Base-by-base conservation (phyloP, 2,888 invertebrate species). In the Heteromyza rotundicornis region DNA sequence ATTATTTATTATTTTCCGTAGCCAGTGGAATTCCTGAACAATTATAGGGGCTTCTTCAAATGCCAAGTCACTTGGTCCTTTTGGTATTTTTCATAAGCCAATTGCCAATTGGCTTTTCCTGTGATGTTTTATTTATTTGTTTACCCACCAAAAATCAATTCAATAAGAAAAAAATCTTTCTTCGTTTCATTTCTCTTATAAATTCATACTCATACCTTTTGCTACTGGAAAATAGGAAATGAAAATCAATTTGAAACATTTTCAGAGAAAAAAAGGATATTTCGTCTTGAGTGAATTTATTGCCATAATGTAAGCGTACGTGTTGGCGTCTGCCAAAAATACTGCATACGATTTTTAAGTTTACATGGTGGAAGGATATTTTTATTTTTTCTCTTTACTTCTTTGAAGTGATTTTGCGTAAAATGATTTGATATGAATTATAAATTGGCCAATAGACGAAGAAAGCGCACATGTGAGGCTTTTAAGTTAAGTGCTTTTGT, bases 261-360 rank as follows among this genome's bases (percentile, higher is more conserved):
- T n/a, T n/a, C n/a, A n/a, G 19, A 66, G 61, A 59, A 64, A 65
- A 63, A 65, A 64, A 54, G 64, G 65, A 67, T 67, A 64, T 65
- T 74, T 66, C 70, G 71, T 65, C 75, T 70, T 75, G 72, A 69
- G 71, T 69, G 72, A 79, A 79, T 77, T 79, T 79, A 77, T 77
- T 79, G 78, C 74, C 74, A 75, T 75, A 77, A 75, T 74, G 75
- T 68, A 70, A 66, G 59, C 57, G 70, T 75, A 74, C 74, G 77
- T 74, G 74, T 69, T 27, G 57, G 19, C 44, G 16, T 47, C 20
- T 56, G 58, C 62, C 62, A 64, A 58, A 27, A 52, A 52, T 52
- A 52, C 44, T 40, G 58, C 51, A 59, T 40, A 40, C 52, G 36
- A 23, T n/a, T 36, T 51, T 17, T 24, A 2, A 2, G 32, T 2